Base-by-base conservation (phyloP, 1,140 invertebrate genomes). In the Euborellia annulipes region DNA sequence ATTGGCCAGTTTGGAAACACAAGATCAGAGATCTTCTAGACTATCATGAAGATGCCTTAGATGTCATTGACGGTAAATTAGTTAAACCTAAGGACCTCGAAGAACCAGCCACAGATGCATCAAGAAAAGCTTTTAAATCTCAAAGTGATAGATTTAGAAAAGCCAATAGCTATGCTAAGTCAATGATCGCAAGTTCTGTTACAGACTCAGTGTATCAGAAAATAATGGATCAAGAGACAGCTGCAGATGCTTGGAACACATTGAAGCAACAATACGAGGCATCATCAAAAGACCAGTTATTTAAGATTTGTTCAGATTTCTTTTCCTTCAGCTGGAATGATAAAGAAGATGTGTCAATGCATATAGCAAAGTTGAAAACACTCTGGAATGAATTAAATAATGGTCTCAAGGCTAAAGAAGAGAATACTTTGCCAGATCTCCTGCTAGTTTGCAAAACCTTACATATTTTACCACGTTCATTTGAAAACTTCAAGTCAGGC, bases 221-320 rank as follows among this genome's bases (percentile, higher is more conserved):
- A 21, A 55, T 56, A n/a, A 55, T 56, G 53, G 54, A 58, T 45
- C 48, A 52, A 41, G 53, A 52, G 27, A 51, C 56, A n/a, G 54
- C 54, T 13, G 46, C 42, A 27, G 56, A 58, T 13, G 54, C 53
- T 36, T 58, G 53, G 51, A 49, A 57, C 21, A 47, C 49, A 17
- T 48, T 55, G 22, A 55, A 53, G 43, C 48, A 50, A 22, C 49
- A 53, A n/a, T 55, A 54, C 34, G 52, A 57, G 30, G 51, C 50
- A 21, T 50, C 52, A 23, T 52, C 52, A 9, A 55, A 50, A 38
- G 53, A 57, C 52, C 54, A 59, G 43, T 36, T 58, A 3, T 56
- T 58, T n/a, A n/a, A n/a, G n/a, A n/a, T n/a, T n/a, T n/a, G n/a
- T n/a, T n/a, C n/a, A n/a, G n/a, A n/a, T n/a, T n/a, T n/a, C n/a